Base-by-base conservation (phyloP, 2,888 invertebrate species). In the Hirtodrosophila confusa region DNA sequence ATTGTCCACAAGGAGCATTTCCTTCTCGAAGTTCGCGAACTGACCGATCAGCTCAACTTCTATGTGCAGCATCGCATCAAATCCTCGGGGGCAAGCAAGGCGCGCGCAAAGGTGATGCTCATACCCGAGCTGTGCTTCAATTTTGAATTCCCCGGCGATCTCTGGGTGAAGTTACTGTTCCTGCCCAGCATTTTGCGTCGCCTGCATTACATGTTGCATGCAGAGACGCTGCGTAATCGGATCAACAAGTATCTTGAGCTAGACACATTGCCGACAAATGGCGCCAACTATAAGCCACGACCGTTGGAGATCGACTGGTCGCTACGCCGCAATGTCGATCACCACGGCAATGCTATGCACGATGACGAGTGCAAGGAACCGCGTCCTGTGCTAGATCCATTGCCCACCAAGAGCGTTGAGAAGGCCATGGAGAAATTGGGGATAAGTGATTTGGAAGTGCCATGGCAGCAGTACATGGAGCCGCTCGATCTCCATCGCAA, bases 141-240 rank as follows among this genome's bases (percentile, higher is more conserved):
- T 84, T 94, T 94, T 69, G 92, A 93, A 0, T 96, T 94, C 88
- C 95, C 96, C 0, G 93, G 95, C 12, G 92, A 95, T 9, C 92
- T 98, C 64, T 98, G 98, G 97, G 93, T 96, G 23, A 97, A 98
- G 91, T 95, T 96, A 0, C 94, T 94, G 1, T 93, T 96, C 54
- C 89, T 99, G 58, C 99, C 99, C 0, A 95, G 96, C 17, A 94
- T 98, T 60, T 88, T 99, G 31, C 96, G 97, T 88, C 94, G 99
- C 89, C 29, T 91, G 0, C 66, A 88, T 29, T 91, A 70, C 29
- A 82, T 91, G 65, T 64, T 92, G 9, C 85, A 90, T 53, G 91
- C 92, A 0, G 91, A 92, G 61, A 60, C 79, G 2, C 27, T 92
- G 24, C 90, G 92, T 0, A 91, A 92, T 0, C 92, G 93, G 0